These are phyloP conservation scores for Papilio glaucus DNA, from an alignment of 1,140 invertebrate genomes.

Conservation along the genomic window DNA sequence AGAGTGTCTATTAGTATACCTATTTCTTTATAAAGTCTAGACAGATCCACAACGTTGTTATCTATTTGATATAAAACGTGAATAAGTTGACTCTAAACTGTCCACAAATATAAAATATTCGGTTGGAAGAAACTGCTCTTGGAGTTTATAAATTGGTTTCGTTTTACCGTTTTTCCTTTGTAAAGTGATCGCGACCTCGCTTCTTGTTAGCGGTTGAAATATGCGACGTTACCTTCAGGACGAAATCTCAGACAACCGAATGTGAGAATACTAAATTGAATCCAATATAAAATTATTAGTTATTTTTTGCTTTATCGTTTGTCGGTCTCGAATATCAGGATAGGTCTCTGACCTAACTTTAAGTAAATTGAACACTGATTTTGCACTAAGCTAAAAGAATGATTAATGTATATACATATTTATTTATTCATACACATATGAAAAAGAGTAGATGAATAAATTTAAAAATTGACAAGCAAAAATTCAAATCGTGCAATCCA, in stretches of 20 bases:
- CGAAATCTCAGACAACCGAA: background rate
- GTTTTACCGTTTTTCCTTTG: conserved; percentile 25
- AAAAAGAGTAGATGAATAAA: too few relatives aligned
- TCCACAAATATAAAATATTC: conserved; percentile 20
- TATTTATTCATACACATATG: too few relatives aligned
- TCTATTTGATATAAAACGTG: conserved; percentile 7
- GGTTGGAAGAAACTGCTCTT: conserved; percentile 14
- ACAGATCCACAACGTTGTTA: background rate
- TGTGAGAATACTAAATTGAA: background rate
- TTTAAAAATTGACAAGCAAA: too few relatives aligned
- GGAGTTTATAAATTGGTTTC: conserved; percentile 17
- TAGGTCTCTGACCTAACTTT: background rate
- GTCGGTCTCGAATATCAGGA: background rate
- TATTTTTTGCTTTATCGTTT: background rate
- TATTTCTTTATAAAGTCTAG: conserved; percentile 11
- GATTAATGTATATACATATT: too few relatives aligned
- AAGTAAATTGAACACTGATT: background rate
- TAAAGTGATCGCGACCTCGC: conserved; percentile 1
- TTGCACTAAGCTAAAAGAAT: background rate
- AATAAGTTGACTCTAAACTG: background rate
- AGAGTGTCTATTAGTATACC: background rate
- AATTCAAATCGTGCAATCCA: too few relatives aligned
- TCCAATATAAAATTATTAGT: background rate
- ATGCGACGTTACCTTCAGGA: background rate
- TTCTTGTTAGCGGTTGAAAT: conserved; percentile 28